Base-by-base conservation (phyloP, 2,888 invertebrate genomes). In the Agrilus biguttatus region DNA sequence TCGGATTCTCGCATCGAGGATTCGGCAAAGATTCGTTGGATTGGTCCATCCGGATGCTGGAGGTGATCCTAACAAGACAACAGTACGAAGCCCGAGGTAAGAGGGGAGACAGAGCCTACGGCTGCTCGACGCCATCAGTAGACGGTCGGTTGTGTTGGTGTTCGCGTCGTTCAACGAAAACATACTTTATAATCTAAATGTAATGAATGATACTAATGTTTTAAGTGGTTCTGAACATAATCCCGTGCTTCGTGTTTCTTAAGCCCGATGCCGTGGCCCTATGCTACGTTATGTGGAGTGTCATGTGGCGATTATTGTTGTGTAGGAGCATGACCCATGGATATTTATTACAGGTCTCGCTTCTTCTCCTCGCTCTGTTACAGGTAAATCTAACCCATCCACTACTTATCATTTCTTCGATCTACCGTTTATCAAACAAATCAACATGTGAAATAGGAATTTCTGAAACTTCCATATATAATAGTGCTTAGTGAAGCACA, bases 271-370 rank as follows among this genome's bases (percentile, higher is more conserved):
- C 55, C 28, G 58, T 54, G 52, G 49, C 49, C 51, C 47, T 49
- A 48, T 51, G 52, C 54, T 61, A 62, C 63, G 64, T 61, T 58
- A 68, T 69, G 69, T 68, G 68, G 62, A 65, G 67, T 64, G 67
- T 68, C 59, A 65, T 68, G 66, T 68, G 69, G 68, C 65, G 68
- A 54, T 63, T 68, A 28, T 28, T 28, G 58, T 62, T 68, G 62
- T 65, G 66, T 65, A 67, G 66, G 63, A 68, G 66, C 63, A 67
- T 68, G 66, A 66, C 67, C 61, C 67, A 68, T 63, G 69, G 68
- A 68, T 68, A 68, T 62, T 68, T 68, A 56, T 60, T 68, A 59
- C 67, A 67, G 60, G 65, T 65, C 53, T 67, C 67, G 56, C 58
- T 68, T 47, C 56, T 68, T 51, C 62, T 68, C 49, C 60, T 68